phyloP scores from a whole-genome alignment of 2,113 vertebrate genomes.

The Xenopus tropicalis region DNA sequence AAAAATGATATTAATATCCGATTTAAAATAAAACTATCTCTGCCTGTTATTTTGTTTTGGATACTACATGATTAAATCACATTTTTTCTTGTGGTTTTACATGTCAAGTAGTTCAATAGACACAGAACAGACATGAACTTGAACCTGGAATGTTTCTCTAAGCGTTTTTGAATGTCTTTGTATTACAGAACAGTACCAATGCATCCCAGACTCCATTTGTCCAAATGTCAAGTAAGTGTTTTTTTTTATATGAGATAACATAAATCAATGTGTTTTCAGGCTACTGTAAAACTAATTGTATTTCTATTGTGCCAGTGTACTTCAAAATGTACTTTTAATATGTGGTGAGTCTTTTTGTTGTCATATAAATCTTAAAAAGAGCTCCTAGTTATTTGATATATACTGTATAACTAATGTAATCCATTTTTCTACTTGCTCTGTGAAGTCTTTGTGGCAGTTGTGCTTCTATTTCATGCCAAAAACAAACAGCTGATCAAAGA shows the following conservation, averaged over 20 bases:
- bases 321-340: too few relatives aligned
- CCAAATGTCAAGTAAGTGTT: conserved; percentile 79
- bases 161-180: conserved; percentile 32
- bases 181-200: conserved; percentile 66
- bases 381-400: too few relatives aligned
- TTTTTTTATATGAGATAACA: conserved; percentile 8
- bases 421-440: too few relatives aligned
- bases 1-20: too few relatives aligned
- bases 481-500: too few relatives aligned
- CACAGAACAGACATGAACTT: not conserved
- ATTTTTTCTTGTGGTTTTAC: not conserved
- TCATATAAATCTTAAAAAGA: too few relatives aligned
- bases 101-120: not conserved
- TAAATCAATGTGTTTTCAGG: not conserved
- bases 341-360: too few relatives aligned
- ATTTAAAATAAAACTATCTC: too few relatives aligned
- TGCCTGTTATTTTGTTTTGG: too few relatives aligned
- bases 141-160: conserved; percentile 6
- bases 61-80: not conserved
- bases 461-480: not conserved
- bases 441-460: not conserved
- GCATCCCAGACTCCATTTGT: conserved; percentile 63
- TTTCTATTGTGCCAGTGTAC: too few relatives aligned
- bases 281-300: not conserved
- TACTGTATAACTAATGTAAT: too few relatives aligned